Evolutionary conservation across 2,113 vertebrate genomes (phyloP).

Genomic region (Tragelaphus scriptus): DNA sequence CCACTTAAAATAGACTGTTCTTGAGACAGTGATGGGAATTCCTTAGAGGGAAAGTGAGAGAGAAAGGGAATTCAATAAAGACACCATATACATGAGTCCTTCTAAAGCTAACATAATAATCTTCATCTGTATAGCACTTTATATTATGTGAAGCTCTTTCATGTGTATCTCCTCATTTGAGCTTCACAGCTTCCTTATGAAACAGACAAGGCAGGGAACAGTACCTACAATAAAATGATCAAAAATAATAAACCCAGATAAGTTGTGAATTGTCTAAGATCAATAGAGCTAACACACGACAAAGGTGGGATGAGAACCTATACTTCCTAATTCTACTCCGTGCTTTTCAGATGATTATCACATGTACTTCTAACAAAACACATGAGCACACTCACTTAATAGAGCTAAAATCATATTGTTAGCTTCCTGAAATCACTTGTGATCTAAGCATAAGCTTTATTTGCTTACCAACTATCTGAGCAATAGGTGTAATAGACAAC

Average conservation of each 20-base stretch:
- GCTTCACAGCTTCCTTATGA: not conserved
- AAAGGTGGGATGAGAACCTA: not conserved
- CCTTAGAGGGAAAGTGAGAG: constrained; percentile 16
- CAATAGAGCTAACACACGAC: not conserved
- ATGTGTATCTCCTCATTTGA: not conserved
- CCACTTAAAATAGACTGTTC: constrained; percentile 5
- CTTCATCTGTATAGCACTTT: not conserved
- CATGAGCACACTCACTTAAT: not conserved
- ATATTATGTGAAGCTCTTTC: not conserved
- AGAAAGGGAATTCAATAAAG: constrained; percentile 31
- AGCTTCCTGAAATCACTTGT: constrained; percentile 3
- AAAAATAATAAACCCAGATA: not conserved
- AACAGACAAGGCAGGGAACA: not conserved
- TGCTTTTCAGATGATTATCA: not conserved
- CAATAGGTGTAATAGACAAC: not conserved
- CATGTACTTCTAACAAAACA: not conserved
- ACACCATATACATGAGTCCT: not conserved
- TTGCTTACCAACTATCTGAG: not conserved
- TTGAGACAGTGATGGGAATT: constrained; percentile 13
- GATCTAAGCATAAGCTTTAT: constrained; percentile 7
- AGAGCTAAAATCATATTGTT: constrained; percentile 6
- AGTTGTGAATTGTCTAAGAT: not conserved
- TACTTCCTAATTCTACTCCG: not conserved
- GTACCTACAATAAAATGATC: not conserved
- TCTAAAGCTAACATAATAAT: not conserved